Evolutionary conservation across 2,797 vertebrate species (phyloP).

Genomic region (Holocentrus rufus): DNA sequence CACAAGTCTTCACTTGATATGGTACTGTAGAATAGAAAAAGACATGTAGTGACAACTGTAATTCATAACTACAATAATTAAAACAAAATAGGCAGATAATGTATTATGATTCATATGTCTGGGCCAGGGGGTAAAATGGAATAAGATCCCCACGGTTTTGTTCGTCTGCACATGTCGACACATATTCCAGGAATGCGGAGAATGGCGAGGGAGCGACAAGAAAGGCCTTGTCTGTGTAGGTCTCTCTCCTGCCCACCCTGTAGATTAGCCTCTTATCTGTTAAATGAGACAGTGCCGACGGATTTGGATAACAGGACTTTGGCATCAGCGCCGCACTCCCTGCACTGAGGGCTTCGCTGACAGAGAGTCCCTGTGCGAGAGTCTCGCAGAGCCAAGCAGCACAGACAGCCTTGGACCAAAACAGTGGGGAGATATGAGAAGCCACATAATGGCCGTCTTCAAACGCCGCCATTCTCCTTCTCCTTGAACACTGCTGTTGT

Average conservation of each 20-base stretch:
- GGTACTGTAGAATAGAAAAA: neutral
- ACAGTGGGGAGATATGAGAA: constrained; percentile 70
- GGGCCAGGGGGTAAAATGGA: constrained; percentile 32
- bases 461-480: constrained; percentile 54
- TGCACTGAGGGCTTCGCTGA: constrained; percentile 64
- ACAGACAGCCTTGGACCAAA: constrained; percentile 74
- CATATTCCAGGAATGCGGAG: constrained; percentile 78
- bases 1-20: constrained; percentile 16
- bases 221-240: constrained; percentile 74
- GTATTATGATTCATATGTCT: constrained; percentile 46
- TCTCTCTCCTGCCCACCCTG: constrained; percentile 75
- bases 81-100: constrained; percentile 37
- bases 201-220: constrained; percentile 73
- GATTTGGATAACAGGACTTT: constrained; percentile 78
- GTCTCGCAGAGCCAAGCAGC: constrained; percentile 47
- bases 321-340: constrained; percentile 60
- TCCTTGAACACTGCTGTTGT: constrained; percentile 43
- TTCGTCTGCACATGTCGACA: constrained; percentile 73
- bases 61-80: constrained; percentile 36
- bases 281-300: constrained; percentile 80
- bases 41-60: neutral
- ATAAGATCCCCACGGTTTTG: constrained; percentile 62
- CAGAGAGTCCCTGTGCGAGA: constrained; percentile 62
- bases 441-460: constrained; percentile 69
- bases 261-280: constrained; percentile 81